Evolutionary conservation across 2,113 vertebrate species (phyloP).

Genomic region (Falco punctatus): DNA sequence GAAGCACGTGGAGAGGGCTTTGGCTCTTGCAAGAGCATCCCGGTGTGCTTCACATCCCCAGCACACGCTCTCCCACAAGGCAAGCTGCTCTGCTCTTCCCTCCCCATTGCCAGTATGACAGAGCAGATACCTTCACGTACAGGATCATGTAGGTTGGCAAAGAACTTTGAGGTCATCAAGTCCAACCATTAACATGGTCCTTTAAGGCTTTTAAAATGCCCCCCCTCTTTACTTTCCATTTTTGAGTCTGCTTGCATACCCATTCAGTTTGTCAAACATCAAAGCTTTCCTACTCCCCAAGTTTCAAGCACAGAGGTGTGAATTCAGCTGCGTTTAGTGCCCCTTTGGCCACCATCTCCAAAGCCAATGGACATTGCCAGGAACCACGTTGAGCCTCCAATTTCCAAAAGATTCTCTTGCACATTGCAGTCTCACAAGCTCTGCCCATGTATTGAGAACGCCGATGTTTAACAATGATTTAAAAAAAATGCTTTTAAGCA

Average conservation of each 20-base stretch:
- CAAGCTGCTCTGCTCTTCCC: background rate
- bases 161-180: no score
- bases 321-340: background rate
- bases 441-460: accelerated
- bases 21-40: background rate
- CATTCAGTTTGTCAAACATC: background rate
- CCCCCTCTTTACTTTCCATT: background rate
- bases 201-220: background rate
- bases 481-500: no score
- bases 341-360: accelerated
- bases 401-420: background rate
- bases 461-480: background rate
- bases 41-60: accelerated
- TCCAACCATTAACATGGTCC: no score
- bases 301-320: accelerated
- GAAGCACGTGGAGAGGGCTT: background rate
- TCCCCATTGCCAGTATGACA: background rate
- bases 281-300: background rate
- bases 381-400: accelerated
- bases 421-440: background rate
- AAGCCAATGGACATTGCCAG: background rate
- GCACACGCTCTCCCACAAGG: accelerated
- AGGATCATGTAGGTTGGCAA: no score
- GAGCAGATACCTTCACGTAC: background rate
- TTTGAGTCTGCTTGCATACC: accelerated